Percentiles rank a stretch among this genome's conserved stretches.
phyloP scores from a whole-genome alignment of 2,797 vertebrate genomes.

The Dryobates pubescens region DNA sequence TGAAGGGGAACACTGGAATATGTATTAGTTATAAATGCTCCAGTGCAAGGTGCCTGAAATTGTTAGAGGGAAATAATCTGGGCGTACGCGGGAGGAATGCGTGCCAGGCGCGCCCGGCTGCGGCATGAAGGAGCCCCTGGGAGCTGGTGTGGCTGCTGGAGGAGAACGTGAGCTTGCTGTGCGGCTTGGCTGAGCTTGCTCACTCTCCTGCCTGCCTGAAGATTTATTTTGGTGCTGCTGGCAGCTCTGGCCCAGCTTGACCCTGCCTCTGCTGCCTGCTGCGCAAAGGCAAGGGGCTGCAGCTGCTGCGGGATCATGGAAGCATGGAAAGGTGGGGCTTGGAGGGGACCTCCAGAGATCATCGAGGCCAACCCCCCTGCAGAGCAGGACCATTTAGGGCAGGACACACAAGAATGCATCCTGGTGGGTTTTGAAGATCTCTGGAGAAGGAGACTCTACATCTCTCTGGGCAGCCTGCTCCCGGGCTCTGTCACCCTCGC shows the following conservation, averaged over 20 bases:
- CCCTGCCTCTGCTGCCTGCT: neutral
- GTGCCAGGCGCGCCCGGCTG: neutral
- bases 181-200: neutral
- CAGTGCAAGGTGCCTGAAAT: neutral
- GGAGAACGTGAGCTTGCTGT: neutral
- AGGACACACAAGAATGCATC: too few relatives aligned
- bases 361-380: too few relatives aligned
- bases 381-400: too few relatives aligned
- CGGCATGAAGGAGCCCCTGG: neutral
- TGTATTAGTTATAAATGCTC: slow-evolving; percentile 49
- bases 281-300: neutral
- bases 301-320: neutral
- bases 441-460: too few relatives aligned
- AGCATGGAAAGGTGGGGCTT: too few relatives aligned
- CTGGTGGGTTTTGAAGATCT: too few relatives aligned
- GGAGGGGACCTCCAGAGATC: neutral
- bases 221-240: neutral
- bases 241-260: neutral
- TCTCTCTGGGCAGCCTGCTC: too few relatives aligned
- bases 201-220: fast-evolving
- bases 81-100: neutral
- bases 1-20: slow-evolving; percentile 36
- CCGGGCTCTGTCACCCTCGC: too few relatives aligned
- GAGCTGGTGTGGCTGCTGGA: neutral
- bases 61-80: neutral